Evolutionary conservation across 2,113 vertebrate species (phyloP).

Genomic region (Piaya cayana): DNA sequence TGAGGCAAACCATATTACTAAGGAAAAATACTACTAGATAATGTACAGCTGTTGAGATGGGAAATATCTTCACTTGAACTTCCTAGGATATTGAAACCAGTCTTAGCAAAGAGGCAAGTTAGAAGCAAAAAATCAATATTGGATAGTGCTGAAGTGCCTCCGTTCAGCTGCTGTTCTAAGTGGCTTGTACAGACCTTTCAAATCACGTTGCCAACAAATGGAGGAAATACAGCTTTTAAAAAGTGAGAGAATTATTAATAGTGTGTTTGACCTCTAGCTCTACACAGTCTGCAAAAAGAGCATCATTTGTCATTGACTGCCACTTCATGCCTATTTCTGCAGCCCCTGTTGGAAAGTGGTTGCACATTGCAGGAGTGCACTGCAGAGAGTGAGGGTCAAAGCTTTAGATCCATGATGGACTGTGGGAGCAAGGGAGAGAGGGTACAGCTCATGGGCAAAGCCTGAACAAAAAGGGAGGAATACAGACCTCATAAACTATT

Average conservation of each 20-base stretch:
- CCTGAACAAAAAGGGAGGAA: not conserved
- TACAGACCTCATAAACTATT: not conserved
- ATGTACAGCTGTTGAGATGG: not conserved
- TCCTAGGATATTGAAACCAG: conserved; percentile 49
- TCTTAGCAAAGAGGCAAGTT: not conserved
- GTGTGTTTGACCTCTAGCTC: conserved; percentile 54
- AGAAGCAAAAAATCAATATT: conserved; percentile 59
- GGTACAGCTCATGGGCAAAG: not conserved
- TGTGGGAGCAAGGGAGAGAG: not conserved
- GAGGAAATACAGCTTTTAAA: conserved; percentile 59
- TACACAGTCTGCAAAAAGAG: conserved; percentile 10
- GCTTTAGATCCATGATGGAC: not conserved
- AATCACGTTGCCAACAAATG: conserved; percentile 47
- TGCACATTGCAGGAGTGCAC: not conserved
- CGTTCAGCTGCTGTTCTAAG: conserved; percentile 51
- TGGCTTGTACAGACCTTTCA: conserved; percentile 50
- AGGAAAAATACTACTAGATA: not conserved
- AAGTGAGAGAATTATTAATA: conserved; percentile 66
- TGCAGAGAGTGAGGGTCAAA: not conserved
- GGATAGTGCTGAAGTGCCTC: conserved; percentile 20
- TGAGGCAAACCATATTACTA: not conserved
- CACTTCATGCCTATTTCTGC: conserved; percentile 16
- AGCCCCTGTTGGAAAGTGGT: not conserved
- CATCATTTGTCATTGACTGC: conserved; percentile 46
- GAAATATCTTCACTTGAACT: conserved; percentile 45